Conservation (phyloP, 2,888 invertebrate species). For the Raillietiella orientalis region DNA sequence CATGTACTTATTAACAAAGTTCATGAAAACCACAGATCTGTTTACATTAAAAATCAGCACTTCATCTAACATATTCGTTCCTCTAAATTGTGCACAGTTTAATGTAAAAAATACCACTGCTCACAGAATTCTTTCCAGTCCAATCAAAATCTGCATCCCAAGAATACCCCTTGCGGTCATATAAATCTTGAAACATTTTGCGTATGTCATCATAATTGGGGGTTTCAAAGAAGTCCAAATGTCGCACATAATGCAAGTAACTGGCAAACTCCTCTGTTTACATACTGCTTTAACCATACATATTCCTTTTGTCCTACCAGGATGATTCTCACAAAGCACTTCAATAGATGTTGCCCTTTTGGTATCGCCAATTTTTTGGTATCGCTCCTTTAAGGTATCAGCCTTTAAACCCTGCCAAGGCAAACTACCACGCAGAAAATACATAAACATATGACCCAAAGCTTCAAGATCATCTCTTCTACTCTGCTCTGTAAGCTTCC, state of each 20-base stretch:
- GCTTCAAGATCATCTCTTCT: constrained; percentile 97
- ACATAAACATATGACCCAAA: constrained; percentile 99
- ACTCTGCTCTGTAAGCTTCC: constrained; percentile 50
- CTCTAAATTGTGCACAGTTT: too few relatives aligned
- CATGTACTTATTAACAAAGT: too few relatives aligned
- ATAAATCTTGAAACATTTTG: constrained; percentile 66
- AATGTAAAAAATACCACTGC: constrained; percentile 7
- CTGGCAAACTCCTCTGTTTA: constrained; percentile 77
- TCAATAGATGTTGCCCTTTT: constrained; percentile 97
- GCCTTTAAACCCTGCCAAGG: constrained; percentile 99
- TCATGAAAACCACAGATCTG: too few relatives aligned
- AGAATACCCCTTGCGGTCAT: constrained; percentile 20
- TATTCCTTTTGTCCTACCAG: constrained; percentile 19
- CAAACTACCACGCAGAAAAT: constrained; percentile 93
- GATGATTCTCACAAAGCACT: constrained; percentile 33
- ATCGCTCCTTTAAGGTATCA: constrained; percentile 93
- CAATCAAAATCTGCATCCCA: constrained; percentile 83
- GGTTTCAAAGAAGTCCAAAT: constrained; percentile 97
- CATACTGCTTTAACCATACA: not conserved
- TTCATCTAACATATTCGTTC: too few relatives aligned
- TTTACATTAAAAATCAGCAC: too few relatives aligned
- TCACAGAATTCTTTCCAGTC: constrained; percentile 47
- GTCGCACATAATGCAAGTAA: constrained; percentile 79
- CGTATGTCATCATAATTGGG: constrained; percentile 97
- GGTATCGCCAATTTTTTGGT: constrained; percentile 99